Conservation (phyloP, 2,888 invertebrate genomes). For the Eupsilia transversa region DNA sequence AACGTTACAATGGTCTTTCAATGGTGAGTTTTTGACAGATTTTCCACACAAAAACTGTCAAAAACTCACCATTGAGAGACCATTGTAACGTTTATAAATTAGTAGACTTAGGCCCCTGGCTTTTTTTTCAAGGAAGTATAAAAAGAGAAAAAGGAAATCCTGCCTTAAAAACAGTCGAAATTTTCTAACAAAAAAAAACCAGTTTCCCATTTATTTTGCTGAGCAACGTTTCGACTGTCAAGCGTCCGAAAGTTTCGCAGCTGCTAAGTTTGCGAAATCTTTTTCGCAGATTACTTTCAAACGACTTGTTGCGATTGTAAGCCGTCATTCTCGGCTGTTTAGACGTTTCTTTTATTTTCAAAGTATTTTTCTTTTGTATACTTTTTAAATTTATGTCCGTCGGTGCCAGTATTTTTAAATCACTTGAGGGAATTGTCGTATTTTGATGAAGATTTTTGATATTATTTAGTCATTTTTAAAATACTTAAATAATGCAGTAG, state of each 20-base stretch:
- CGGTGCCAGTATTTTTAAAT: slow-evolving; percentile 35
- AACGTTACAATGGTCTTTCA: too few relatives aligned
- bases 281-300: slow-evolving; percentile 62
- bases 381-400: slow-evolving; percentile 34
- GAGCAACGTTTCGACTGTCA: slow-evolving; percentile 45
- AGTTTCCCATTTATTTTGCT: slow-evolving; percentile 27
- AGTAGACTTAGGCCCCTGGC: too few relatives aligned
- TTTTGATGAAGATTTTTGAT: background rate
- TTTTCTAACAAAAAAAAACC: slow-evolving; percentile 14
- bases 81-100: too few relatives aligned
- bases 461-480: background rate
- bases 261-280: slow-evolving; percentile 55
- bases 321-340: slow-evolving; percentile 46
- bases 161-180: slow-evolving; percentile 4
- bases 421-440: background rate
- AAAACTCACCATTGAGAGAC: too few relatives aligned
- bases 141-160: background rate
- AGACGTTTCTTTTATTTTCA: slow-evolving; percentile 38
- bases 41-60: too few relatives aligned
- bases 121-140: background rate
- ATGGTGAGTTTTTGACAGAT: too few relatives aligned
- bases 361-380: slow-evolving; percentile 30
- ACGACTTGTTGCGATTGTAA: slow-evolving; percentile 59
- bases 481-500: background rate
- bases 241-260: slow-evolving; percentile 45